Evolutionary conservation across 2,888 invertebrate species (phyloP).

Genomic region (Ethmia dodecea): DNA sequence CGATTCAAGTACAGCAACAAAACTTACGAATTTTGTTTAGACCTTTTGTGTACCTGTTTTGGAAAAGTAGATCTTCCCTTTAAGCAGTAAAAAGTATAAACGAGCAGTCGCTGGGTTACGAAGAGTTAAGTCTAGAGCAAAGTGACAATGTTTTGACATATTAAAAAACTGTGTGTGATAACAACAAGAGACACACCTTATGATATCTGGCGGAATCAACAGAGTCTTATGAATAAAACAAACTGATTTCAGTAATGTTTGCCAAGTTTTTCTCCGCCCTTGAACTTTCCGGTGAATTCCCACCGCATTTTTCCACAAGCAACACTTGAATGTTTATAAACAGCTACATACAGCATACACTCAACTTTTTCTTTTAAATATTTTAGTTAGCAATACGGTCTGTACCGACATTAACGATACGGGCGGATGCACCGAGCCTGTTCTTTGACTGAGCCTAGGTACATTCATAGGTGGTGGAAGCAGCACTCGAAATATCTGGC

Average conservation of each 20-base stretch:
- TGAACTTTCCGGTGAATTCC: constrained; percentile 12
- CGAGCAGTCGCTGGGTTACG: no score
- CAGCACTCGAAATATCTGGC: constrained; percentile 76
- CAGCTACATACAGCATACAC: constrained; percentile 2
- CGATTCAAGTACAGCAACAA: no score
- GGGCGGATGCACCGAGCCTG: constrained; percentile 62
- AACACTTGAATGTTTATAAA: constrained; percentile 10
- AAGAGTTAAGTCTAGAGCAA: no score
- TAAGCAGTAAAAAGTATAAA: no score
- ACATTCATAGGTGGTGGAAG: constrained; percentile 71
- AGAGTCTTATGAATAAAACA: constrained; percentile 16
- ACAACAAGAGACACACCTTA: no score
- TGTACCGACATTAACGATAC: constrained; percentile 54
- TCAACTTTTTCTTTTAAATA: not conserved
- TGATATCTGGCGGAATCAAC: no score
- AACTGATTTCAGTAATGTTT: constrained; percentile 14
- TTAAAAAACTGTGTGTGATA: no score
- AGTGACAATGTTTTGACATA: no score
- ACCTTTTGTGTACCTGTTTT: no score
- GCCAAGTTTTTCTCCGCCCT: constrained; percentile 16
- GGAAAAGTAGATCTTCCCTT: no score
- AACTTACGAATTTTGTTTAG: no score
- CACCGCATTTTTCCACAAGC: constrained; percentile 5
- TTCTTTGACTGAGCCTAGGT: constrained; percentile 67
- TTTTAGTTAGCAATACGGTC: constrained; percentile 15